Evolutionary conservation across 2,797 vertebrate genomes (phyloP).

Genomic region (Ctenopoma multispine): DNA sequence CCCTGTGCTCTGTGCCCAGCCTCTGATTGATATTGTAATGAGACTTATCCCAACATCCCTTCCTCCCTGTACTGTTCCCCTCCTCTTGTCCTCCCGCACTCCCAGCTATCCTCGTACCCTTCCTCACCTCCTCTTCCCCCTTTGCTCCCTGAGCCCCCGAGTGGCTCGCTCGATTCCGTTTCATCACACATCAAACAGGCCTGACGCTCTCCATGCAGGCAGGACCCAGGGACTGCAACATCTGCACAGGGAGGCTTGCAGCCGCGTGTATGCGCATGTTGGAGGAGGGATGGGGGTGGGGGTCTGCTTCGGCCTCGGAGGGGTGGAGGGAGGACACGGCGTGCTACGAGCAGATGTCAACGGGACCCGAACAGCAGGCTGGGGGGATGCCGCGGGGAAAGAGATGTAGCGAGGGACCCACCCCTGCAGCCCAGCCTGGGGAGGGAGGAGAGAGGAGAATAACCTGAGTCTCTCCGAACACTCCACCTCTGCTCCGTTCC

Average conservation of each 20-base stretch:
- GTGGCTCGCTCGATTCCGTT: constrained; percentile 95
- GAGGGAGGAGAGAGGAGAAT: constrained; percentile 57
- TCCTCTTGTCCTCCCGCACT: constrained; percentile 25
- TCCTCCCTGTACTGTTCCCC: constrained; percentile 56
- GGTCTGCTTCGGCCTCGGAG: constrained; percentile 74
- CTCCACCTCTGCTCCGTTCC: constrained; percentile 57
- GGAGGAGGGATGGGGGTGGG: constrained; percentile 76
- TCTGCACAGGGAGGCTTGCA: constrained; percentile 89
- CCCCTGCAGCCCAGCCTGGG: constrained; percentile 76
- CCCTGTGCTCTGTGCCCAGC: constrained; percentile 57
- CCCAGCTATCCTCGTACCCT: constrained; percentile 46
- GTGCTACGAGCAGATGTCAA: constrained; percentile 96
- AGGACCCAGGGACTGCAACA: constrained; percentile 93
- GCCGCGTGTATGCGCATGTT: constrained; percentile 72
- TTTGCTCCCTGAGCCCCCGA: constrained; percentile 85
- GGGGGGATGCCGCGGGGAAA: constrained; percentile 83
- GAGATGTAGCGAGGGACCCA: constrained; percentile 67
- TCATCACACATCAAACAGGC: constrained; percentile 99
- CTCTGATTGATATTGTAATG: constrained; percentile 94
- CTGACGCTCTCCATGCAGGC: constrained; percentile 87
- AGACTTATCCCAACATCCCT: constrained; percentile 75
- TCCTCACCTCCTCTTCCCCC: constrained; percentile 77
- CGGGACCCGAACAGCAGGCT: constrained; percentile 85
- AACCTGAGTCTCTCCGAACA: constrained; percentile 60
- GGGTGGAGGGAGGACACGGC: constrained; percentile 78